phyloP scores from a whole-genome alignment of 1,140 invertebrate species.

The Orius laevigatus region DNA sequence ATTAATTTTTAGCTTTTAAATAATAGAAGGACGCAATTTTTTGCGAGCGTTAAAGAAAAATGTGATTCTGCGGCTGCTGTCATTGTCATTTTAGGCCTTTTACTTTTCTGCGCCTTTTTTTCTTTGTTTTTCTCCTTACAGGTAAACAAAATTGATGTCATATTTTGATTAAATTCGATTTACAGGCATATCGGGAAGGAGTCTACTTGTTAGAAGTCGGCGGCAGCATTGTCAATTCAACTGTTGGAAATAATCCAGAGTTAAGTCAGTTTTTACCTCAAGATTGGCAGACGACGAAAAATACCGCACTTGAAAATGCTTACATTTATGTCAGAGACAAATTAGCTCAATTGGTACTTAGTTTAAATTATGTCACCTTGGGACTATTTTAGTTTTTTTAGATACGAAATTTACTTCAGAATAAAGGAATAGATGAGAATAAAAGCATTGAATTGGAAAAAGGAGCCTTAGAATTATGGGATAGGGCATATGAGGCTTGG shows the following conservation, averaged over 20 bases:
- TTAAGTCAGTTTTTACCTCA: slow-evolving; percentile 51
- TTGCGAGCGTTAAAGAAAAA: slow-evolving; percentile 29
- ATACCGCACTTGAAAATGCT: slow-evolving; percentile 78
- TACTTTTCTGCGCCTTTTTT: slow-evolving; percentile 31
- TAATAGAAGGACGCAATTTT: slow-evolving; percentile 26
- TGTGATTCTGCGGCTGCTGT: slow-evolving; percentile 41
- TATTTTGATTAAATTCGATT: slow-evolving; percentile 13
- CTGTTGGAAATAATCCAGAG: slow-evolving; percentile 75
- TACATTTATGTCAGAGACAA: slow-evolving; percentile 78
- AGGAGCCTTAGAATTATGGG: slow-evolving; percentile 84
- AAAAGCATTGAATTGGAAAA: slow-evolving; percentile 75
- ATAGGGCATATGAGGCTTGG: slow-evolving; percentile 83
- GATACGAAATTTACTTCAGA: slow-evolving; percentile 56
- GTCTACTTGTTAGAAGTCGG: slow-evolving; percentile 80
- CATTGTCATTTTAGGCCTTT: slow-evolving; percentile 36
- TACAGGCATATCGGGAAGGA: slow-evolving; percentile 83
- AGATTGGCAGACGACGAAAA: slow-evolving; percentile 59
- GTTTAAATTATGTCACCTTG: too few species aligned
- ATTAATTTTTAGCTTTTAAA: slow-evolving; percentile 31
- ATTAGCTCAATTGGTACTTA: slow-evolving; percentile 53
- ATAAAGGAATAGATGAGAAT: slow-evolving; percentile 49
- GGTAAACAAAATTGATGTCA: slow-evolving; percentile 25
- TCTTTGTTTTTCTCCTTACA: slow-evolving; percentile 43
- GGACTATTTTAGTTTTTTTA: slow-evolving; percentile 25
- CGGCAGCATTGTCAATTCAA: slow-evolving; percentile 77